Evolutionary conservation across 2,888 invertebrate species (phyloP).

Genomic region (Melieria crassipennis): DNA sequence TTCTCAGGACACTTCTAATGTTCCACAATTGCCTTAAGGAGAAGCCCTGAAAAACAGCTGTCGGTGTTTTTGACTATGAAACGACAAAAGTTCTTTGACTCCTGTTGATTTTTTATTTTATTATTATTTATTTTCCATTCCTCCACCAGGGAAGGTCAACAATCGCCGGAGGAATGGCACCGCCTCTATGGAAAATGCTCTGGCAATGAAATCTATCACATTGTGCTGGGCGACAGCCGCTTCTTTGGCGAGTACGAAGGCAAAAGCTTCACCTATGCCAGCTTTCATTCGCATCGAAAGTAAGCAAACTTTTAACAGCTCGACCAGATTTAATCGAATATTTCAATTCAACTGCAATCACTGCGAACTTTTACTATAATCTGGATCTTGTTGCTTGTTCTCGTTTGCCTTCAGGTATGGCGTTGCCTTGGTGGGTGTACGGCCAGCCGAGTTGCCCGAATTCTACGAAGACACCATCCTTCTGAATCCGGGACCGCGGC

Average conservation of each 20-base stretch:
- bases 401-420: slow-evolving; percentile 76
- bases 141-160: slow-evolving; percentile 62
- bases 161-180: slow-evolving; percentile 94
- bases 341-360: too few relatives aligned
- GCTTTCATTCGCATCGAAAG: slow-evolving; percentile 99
- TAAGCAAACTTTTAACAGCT: slow-evolving; percentile 66
- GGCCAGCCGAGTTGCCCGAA: slow-evolving; percentile 90
- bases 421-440: slow-evolving; percentile 94
- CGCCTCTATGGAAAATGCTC: slow-evolving; percentile 97
- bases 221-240: slow-evolving; percentile 90
- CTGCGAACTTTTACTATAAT: too few relatives aligned
- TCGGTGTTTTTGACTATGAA: too few relatives aligned
- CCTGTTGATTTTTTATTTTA: background rate
- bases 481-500: slow-evolving; percentile 94
- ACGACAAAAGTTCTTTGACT: background rate
- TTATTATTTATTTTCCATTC: too few relatives aligned
- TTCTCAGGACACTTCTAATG: too few relatives aligned
- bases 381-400: too few relatives aligned
- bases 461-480: slow-evolving; percentile 96
- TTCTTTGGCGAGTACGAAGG: slow-evolving; percentile 99
- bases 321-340: too few relatives aligned
- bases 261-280: slow-evolving; percentile 99
- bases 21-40: too few relatives aligned
- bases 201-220: slow-evolving; percentile 99
- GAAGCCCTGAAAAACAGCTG: too few relatives aligned